Conservation (phyloP, 2,888 invertebrate genomes). For the Gastracanthus pulcherrimus region DNA sequence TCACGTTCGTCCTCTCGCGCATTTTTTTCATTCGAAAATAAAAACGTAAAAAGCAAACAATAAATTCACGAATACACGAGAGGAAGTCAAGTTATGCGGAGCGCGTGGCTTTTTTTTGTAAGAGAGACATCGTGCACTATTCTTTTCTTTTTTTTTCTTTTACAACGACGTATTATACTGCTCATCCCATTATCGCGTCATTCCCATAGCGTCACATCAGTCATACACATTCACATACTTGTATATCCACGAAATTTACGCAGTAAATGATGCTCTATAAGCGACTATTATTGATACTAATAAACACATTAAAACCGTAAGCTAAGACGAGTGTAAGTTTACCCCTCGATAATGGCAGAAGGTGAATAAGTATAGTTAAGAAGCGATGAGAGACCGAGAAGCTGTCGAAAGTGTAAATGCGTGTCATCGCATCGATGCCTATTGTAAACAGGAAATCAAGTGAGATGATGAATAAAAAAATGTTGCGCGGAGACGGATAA, state of each 20-base stretch:
- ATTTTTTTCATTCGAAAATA: background rate
- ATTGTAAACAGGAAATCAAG: slow-evolving; percentile 42
- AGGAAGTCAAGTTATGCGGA: slow-evolving; percentile 2
- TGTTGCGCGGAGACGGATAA: slow-evolving; percentile 38
- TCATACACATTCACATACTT: slow-evolving; percentile 16
- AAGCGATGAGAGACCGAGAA: slow-evolving; percentile 30
- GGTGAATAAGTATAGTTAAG: background rate
- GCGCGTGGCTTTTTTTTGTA: slow-evolving; percentile 17
- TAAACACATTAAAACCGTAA: slow-evolving; percentile 50
- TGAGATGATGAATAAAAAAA: slow-evolving; percentile 52
- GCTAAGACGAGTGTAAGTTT: slow-evolving; percentile 49
- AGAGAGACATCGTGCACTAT: background rate
- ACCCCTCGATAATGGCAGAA: slow-evolving; percentile 5
- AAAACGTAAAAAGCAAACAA: background rate
- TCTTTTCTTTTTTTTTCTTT: background rate
- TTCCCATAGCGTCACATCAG: slow-evolving; percentile 24
- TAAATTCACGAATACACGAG: background rate
- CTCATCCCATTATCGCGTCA: slow-evolving; percentile 5
- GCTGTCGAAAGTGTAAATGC: slow-evolving; percentile 47
- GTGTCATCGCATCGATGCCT: slow-evolving; percentile 47
- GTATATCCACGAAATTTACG: slow-evolving; percentile 44
- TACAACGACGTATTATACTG: background rate
- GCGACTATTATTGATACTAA: slow-evolving; percentile 58
- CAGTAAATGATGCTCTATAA: slow-evolving; percentile 56
- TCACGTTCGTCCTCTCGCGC: slow-evolving; percentile 17